Percentiles rank a stretch among this genome's conserved stretches.
phyloP scores from a whole-genome alignment of 30 jellyfish, hydroid and myxozoan genomes.

The Pelagia noctiluca region DNA sequence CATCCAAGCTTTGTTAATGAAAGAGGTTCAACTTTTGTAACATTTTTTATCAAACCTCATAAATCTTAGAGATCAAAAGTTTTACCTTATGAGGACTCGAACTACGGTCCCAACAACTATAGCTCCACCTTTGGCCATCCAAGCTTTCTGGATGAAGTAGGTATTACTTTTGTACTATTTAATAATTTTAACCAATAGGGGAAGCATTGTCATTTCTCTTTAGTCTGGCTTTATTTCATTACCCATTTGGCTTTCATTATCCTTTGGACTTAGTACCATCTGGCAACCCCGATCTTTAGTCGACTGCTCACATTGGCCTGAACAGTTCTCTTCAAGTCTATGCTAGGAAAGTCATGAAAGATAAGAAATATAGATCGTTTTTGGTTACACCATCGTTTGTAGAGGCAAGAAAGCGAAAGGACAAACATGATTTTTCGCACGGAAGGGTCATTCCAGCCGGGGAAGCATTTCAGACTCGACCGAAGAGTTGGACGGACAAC shows the following conservation, averaged over 20 bases:
- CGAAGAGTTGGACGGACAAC: neutral
- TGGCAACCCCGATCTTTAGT: no score
- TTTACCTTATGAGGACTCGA: no score
- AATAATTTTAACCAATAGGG: neutral
- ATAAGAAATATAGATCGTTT: constrained; percentile 39
- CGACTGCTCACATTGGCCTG: no score
- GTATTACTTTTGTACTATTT: no score
- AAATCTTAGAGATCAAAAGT: no score
- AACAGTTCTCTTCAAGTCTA: no score
- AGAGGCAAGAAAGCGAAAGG: constrained; percentile 74
- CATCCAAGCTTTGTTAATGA: no score
- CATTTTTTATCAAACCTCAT: no score
- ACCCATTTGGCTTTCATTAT: neutral
- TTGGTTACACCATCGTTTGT: constrained; percentile 81
- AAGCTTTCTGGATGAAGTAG: no score
- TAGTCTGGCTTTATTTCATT: neutral
- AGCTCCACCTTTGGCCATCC: no score
- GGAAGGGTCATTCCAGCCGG: constrained; percentile 69
- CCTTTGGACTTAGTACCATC: neutral
- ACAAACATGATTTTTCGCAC: constrained; percentile 31
- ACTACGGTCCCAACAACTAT: no score
- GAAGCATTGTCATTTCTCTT: neutral
- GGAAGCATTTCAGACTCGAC: neutral
- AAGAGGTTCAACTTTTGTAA: no score
- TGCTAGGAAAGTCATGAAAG: constrained; percentile 18